phyloP scores from a whole-genome alignment of 2,113 vertebrate genomes.

The Ameiurus melas region DNA sequence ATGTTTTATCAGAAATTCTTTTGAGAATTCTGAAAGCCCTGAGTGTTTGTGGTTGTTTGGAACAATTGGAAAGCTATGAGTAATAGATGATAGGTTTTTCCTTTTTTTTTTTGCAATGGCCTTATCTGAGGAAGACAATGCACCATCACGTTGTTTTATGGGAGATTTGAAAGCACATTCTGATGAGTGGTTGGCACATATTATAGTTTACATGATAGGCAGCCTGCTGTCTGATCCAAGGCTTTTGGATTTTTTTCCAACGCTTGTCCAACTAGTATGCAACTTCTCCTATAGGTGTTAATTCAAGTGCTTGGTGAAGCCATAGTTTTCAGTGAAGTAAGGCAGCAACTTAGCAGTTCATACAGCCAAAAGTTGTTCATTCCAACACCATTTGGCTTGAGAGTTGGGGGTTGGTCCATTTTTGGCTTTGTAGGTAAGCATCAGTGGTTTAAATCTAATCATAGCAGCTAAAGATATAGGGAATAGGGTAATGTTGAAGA shows the following conservation, averaged over 20 bases:
- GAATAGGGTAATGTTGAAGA: background rate
- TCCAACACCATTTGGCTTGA: background rate
- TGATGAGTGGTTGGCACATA: background rate
- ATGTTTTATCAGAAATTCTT: background rate
- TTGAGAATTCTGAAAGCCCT: background rate
- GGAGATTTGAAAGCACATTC: background rate
- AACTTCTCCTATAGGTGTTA: background rate
- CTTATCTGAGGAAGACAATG: background rate
- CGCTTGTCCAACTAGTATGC: background rate
- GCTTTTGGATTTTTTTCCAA: background rate
- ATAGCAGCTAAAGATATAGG: background rate
- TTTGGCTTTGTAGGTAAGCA: background rate
- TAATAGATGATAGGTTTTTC: background rate
- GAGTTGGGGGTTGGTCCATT: background rate
- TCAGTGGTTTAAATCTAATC: background rate
- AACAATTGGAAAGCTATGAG: background rate
- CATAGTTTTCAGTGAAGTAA: background rate
- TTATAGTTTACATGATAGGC: background rate
- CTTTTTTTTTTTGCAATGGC: background rate
- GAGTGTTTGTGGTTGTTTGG: background rate
- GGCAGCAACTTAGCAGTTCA: background rate
- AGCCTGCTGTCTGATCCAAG: background rate
- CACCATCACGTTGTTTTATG: background rate
- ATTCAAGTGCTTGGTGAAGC: conserved; percentile 7
- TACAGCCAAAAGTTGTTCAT: background rate